A percentile compares a stretch with the other conserved stretches of the same genome.
Evolutionary conservation across 2,797 vertebrate species (phyloP).

Genomic region (Acanthurus tractus): DNA sequence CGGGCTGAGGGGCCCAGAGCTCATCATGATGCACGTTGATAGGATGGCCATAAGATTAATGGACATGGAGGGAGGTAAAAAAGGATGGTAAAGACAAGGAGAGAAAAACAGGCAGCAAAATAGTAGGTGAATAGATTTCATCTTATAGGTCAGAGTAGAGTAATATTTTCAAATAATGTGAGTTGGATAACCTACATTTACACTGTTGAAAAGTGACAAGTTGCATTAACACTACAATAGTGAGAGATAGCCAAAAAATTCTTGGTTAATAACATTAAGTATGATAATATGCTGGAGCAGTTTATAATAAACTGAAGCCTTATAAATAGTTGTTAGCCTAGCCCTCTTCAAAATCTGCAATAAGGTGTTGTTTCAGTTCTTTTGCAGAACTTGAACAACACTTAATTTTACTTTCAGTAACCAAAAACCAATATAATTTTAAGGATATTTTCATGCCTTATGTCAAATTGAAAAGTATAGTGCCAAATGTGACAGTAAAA

Average conservation of each 20-base stretch:
- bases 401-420: constrained; percentile 8
- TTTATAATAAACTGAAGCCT: constrained; percentile 20
- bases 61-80: constrained; percentile 30
- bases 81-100: constrained; percentile 3
- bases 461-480: constrained; percentile 37
- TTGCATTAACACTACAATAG: constrained; percentile 42
- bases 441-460: constrained; percentile 17
- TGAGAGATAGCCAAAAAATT: constrained; percentile 34
- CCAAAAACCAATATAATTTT: constrained; percentile 19
- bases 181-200: constrained; percentile 48
- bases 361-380: constrained; percentile 9
- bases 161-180: constrained; percentile 30
- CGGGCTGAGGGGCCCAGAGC: constrained; percentile 54
- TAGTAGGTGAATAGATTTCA: background rate
- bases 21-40: constrained; percentile 66
- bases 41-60: constrained; percentile 58
- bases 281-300: constrained; percentile 39
- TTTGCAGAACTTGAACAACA: background rate
- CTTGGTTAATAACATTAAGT: constrained; percentile 1
- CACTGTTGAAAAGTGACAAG: constrained; percentile 37
- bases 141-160: constrained; percentile 18
- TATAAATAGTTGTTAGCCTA: constrained; percentile 24
- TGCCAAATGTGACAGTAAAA: constrained; percentile 21
- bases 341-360: background rate
- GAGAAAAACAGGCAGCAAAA: constrained; percentile 21